Base-by-base conservation (phyloP, 2,888 invertebrate genomes). In the Protophormia terraenovae region DNA sequence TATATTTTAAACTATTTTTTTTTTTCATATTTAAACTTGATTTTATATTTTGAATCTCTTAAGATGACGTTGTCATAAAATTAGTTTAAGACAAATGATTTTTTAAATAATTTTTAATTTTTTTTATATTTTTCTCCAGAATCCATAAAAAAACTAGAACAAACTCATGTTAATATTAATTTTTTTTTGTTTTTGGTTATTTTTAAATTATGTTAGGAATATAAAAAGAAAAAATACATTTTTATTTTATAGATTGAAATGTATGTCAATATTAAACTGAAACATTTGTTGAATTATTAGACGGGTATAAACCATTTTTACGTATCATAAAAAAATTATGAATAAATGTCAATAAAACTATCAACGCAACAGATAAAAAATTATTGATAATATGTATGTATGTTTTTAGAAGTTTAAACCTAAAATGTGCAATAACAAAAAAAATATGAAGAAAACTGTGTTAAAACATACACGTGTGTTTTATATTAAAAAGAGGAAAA, bases 261-360 rank as follows among this genome's bases (percentile, higher is more conserved):
- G 24, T 53, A 24, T 24, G 53, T 53, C 24, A 53, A 22, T 53
- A 53, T 53, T 53, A 14, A 62, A 35, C 8, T 6, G 22, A 22
- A 22, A 22, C 38, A 62, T 62, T 60, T 32, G 62, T 14, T 32
- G 14, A 35, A 35, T 62, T 35, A 35, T 35, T 62, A 62, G 22
- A 62, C 22, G 35, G 22, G 38, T 14, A 72, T 60, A 32, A 75
- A 62, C 14, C 50, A 22, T 62, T 75, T 50, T 50, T 45, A 62
- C 32, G 47, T 62, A 32, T 62, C 60, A 50, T 35, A 62, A 75
- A 62, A 35, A 19, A 32, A 73, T 47, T 75, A 62, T 35, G 73
- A 62, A 32, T 22, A 62, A 47, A 47, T 62, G 45, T 10, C 32
- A 75, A 75, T 50, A n/a, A 47, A 75, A 62, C 60, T 32, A 50